These are phyloP conservation scores for Lepus timidus DNA, from an alignment of 2,113 vertebrate genomes.

Conservation along the genomic window DNA sequence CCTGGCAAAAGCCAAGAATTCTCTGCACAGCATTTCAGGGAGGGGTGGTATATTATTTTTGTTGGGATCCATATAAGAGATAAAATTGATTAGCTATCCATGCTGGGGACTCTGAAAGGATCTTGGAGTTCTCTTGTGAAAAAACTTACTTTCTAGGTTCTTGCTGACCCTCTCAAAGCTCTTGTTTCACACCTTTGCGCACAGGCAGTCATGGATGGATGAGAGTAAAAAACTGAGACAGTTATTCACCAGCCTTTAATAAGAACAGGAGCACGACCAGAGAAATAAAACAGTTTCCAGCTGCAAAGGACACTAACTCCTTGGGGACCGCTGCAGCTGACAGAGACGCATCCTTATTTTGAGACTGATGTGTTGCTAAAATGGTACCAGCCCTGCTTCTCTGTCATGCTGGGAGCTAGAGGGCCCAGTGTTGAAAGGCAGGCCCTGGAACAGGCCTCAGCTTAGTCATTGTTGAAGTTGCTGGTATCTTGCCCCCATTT, in stretches of 20 bases:
- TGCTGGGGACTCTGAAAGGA: conserved; percentile 29
- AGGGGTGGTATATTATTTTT: neutral
- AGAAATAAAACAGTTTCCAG: neutral
- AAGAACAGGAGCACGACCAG: neutral
- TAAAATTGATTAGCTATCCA: neutral
- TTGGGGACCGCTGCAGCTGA: neutral
- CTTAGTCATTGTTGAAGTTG: neutral
- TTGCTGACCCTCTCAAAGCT: neutral
- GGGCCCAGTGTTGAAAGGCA: neutral
- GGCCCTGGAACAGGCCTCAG: neutral
- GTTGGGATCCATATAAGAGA: neutral
- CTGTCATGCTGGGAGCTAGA: conserved; percentile 12
- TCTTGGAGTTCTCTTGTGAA: conserved; percentile 38
- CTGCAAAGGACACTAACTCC: neutral
- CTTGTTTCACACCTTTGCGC: neutral
- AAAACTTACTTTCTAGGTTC: conserved; percentile 17
- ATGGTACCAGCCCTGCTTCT: neutral
- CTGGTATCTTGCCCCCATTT: neutral
- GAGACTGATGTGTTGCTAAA: conserved; percentile 3
- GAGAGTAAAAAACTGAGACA: neutral
- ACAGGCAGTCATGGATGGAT: neutral
- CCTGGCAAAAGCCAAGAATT: conserved; percentile 16
- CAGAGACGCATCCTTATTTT: neutral
- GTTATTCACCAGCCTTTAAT: neutral
- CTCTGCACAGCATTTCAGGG: neutral